phyloP scores from a whole-genome alignment of 2,888 invertebrate species.

The Coremacera marginata region DNA sequence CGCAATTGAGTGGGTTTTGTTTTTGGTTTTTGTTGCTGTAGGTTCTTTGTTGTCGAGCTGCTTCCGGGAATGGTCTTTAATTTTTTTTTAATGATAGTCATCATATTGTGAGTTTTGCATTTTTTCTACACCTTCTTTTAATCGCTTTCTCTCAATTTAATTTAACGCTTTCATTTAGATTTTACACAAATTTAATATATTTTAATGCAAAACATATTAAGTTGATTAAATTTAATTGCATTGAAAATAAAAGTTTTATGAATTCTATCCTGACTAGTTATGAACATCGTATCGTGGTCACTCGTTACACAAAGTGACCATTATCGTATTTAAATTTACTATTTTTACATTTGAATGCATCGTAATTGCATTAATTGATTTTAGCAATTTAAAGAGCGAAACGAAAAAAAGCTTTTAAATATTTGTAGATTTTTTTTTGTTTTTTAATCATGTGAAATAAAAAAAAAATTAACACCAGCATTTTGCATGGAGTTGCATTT shows the following conservation, averaged over 20 bases:
- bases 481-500: not conserved
- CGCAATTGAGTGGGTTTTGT: not conserved
- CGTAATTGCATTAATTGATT: not conserved
- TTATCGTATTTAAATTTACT: not conserved
- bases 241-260: not conserved
- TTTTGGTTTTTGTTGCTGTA: too few relatives aligned
- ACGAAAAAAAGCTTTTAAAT: not conserved
- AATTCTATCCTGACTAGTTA: not conserved
- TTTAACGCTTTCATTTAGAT: too few relatives aligned
- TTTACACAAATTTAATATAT: too few relatives aligned
- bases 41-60: too few relatives aligned
- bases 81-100: too few relatives aligned
- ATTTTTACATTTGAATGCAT: conserved; percentile 3
- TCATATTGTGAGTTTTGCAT: too few relatives aligned
- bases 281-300: not conserved
- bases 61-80: too few relatives aligned
- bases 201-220: too few relatives aligned
- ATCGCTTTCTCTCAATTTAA: too few relatives aligned
- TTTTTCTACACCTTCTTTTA: too few relatives aligned
- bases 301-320: not conserved
- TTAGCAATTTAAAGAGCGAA: not conserved
- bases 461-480: not conserved
- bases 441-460: not conserved
- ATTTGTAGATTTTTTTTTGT: too few relatives aligned
- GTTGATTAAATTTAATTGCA: not conserved